Evolutionary conservation across 2,888 invertebrate species (phyloP), one percentile per base, ranked within the genome.

Genomic region (Sphinx pinastri): DNA sequence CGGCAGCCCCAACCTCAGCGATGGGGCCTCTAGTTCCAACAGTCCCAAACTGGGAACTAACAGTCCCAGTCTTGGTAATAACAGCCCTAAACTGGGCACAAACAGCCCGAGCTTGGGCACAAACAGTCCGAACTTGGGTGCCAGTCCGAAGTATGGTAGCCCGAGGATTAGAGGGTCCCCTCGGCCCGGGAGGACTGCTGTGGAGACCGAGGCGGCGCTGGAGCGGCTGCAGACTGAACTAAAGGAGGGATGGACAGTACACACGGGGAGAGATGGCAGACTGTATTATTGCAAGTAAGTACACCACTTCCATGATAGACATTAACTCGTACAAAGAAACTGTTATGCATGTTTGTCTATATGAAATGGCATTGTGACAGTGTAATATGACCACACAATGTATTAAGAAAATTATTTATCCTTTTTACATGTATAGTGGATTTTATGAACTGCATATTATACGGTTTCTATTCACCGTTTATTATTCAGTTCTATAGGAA

Each of bases 221-320:
- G 95, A 95, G 82, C 91, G 91, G 74, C 85, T 96, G 67, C 95
- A 95, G 79, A 92, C 93, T 14, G 95, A 94, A 78, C 88, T 96
- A 74, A 96, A 96, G 84, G 95, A 95, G 73, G 97, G 97, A 72
- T 97, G 97, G 97, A 97, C 96, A 16, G 96, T 96, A n/a, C 97
- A 97, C 87, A 95, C 95, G 73, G 96, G 96, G 84, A 95, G 96
- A 80, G 97, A 97, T 85, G 97, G 97, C 74, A 95, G 98, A 79
- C 95, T 97, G 73, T 98, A 98, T 91, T 98, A 97, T 94, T 98
- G 98, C 97, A 98, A 98, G 98, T 98, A 92, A 96, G 97, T 95
- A 16, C 2, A 16, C 47, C 14, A 51, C 4, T 51, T 51, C 51
- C 51, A 51, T 14, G 12, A 51, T 51, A 14, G 4, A 51, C 14